These are phyloP conservation scores for Sibirionetta formosa DNA, from an alignment of 2,797 vertebrate species.

Conservation along the genomic window DNA sequence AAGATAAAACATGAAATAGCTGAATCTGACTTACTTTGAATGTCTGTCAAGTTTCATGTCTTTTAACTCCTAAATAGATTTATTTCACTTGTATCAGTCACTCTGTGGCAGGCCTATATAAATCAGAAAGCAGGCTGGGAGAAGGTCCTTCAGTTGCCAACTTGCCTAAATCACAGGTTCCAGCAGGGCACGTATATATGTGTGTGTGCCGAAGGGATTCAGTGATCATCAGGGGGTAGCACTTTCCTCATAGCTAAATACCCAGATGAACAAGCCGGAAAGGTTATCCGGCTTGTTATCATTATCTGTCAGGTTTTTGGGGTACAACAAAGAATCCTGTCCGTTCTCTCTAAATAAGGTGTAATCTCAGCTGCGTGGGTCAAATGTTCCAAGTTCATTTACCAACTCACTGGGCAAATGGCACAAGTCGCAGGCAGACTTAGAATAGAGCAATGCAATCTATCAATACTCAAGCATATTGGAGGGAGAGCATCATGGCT, in stretches of 20 bases:
- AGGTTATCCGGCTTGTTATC: constrained; percentile 67
- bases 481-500: constrained; percentile 52
- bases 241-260: constrained; percentile 14
- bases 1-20: constrained; percentile 34
- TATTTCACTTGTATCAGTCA: constrained; percentile 36
- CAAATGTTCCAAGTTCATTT: constrained; percentile 80
- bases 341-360: constrained; percentile 58
- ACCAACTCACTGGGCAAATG: constrained; percentile 78
- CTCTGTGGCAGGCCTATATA: constrained; percentile 53
- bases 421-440: constrained; percentile 74
- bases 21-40: constrained; percentile 34
- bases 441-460: constrained; percentile 49
- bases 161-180: constrained; percentile 51
- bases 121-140: constrained; percentile 63
- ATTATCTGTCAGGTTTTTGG: constrained; percentile 76
- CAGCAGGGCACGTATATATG: neutral
- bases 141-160: constrained; percentile 57
- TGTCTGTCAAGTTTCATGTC: constrained; percentile 49
- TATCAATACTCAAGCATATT: constrained; percentile 79
- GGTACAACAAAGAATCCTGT: constrained; percentile 75
- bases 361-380: constrained; percentile 73
- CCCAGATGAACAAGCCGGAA: constrained; percentile 76
- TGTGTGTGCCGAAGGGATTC: constrained; percentile 50
- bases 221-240: constrained; percentile 58
- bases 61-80: constrained; percentile 56